A percentile compares a stretch with the other conserved stretches of the same genome.
Evolutionary conservation across 2,888 invertebrate genomes (phyloP).

Genomic region (Tetanocera ferruginea): DNA sequence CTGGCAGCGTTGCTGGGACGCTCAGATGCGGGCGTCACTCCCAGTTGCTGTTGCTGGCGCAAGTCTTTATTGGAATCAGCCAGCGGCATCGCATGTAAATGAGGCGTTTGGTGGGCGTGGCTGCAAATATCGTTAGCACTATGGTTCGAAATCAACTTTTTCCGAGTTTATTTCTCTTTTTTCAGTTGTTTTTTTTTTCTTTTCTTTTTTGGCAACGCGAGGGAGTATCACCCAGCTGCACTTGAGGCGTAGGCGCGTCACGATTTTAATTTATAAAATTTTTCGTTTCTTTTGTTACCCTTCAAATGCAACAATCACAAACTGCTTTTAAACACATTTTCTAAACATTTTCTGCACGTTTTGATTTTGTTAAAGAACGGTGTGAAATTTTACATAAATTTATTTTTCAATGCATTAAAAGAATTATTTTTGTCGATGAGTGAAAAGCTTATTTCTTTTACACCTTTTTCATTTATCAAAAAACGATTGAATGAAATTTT

Average conservation of each 20-base stretch:
- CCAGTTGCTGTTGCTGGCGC: constrained; percentile 60
- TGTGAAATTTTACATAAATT: not conserved
- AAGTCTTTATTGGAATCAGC: constrained; percentile 68
- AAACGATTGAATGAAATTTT: constrained; percentile 19
- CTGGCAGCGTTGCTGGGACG: constrained; percentile 8
- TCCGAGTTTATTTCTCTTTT: not conserved
- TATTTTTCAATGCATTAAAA: not conserved
- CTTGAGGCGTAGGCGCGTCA: constrained; percentile 49
- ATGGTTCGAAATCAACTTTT: not conserved
- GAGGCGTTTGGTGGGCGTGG: constrained; percentile 41
- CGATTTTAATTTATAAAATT: constrained; percentile 21
- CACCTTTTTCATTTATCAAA: constrained; percentile 39
- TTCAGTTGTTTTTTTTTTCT: not conserved
- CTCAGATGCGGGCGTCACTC: constrained; percentile 50
- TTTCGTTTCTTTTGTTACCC: not conserved
- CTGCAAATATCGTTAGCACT: constrained; percentile 40
- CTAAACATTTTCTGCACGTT: not conserved
- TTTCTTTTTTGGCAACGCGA: not conserved
- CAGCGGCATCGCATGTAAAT: constrained; percentile 61
- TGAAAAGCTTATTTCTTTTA: constrained; percentile 18
- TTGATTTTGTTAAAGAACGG: not conserved
- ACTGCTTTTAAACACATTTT: not conserved
- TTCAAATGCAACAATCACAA: not conserved
- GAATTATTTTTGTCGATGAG: constrained; percentile 31
- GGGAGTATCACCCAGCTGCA: not conserved